phyloP scores from a whole-genome alignment of 2,888 invertebrate genomes.

The Andrena hattorfiana region DNA sequence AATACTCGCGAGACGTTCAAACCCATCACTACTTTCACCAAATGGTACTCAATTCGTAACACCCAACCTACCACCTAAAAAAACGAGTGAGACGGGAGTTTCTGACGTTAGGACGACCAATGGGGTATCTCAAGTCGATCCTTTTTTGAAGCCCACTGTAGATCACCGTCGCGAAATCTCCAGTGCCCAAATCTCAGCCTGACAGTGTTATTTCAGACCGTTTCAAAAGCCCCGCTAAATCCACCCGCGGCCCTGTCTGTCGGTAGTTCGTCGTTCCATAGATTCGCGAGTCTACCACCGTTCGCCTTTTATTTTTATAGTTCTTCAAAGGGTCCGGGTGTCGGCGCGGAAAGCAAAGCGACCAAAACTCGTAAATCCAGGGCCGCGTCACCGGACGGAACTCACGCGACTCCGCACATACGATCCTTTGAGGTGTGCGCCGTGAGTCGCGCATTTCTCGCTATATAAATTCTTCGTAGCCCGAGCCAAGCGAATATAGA shows the following conservation, averaged over 20 bases:
- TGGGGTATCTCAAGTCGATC: not conserved
- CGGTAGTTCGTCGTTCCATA: constrained; percentile 6
- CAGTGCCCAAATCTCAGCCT: constrained; percentile 16
- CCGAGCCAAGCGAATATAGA: constrained; percentile 62
- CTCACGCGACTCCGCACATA: constrained; percentile 54
- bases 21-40: not conserved
- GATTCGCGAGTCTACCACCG: constrained; percentile 27
- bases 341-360: constrained; percentile 48
- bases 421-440: constrained; percentile 57
- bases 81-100: not conserved
- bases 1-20: not conserved
- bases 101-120: not conserved
- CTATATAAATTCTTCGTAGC: constrained; percentile 61
- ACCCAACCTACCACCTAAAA: not conserved
- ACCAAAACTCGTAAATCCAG: constrained; percentile 61
- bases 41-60: not conserved
- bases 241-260: not conserved
- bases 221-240: constrained; percentile 25
- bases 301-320: constrained; percentile 41
- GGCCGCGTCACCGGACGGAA: constrained; percentile 46
- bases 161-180: constrained; percentile 8
- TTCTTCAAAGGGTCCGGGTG: constrained; percentile 49
- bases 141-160: not conserved
- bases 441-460: constrained; percentile 50
- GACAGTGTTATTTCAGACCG: constrained; percentile 38